Percentiles rank a stretch among this genome's conserved stretches.
Evolutionary conservation across 2,797 vertebrate genomes (phyloP).

Genomic region (Streptopelia turtur): DNA sequence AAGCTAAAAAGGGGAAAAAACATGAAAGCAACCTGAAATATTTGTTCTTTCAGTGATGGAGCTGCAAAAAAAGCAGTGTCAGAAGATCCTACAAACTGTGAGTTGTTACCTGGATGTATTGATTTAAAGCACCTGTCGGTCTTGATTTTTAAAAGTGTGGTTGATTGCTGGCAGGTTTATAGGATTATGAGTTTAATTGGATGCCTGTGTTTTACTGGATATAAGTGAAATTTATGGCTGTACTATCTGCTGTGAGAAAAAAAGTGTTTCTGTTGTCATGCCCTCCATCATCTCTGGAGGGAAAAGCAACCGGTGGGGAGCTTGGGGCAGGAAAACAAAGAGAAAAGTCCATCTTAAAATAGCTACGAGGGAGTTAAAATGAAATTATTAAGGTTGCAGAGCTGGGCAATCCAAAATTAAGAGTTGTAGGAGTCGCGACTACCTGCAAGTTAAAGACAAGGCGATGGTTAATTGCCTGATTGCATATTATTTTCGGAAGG

Average conservation of each 20-base stretch:
- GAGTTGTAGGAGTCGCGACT: neutral
- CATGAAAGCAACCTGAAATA: neutral
- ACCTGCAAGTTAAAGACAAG: conserved; percentile 54
- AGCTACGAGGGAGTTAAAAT: neutral
- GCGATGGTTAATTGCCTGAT: conserved; percentile 40
- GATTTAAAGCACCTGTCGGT: conserved; percentile 76
- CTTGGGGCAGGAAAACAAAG: neutral
- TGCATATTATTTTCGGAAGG: conserved; percentile 37
- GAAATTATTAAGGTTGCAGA: neutral
- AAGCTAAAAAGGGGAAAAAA: neutral
- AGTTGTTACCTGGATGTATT: conserved; percentile 74
- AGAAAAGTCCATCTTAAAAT: neutral
- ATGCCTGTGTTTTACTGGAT: conserved; percentile 76
- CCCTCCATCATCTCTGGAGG: neutral
- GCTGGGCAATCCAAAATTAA: neutral
- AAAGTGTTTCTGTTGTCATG: neutral
- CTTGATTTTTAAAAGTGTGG: conserved; percentile 72
- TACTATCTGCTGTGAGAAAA: conserved; percentile 22
- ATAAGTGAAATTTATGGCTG: conserved; percentile 78
- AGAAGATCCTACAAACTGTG: conserved; percentile 52
- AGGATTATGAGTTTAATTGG: conserved; percentile 83
- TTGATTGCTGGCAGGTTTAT: conserved; percentile 80
- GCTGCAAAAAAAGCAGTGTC: neutral
- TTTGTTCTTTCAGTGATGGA: conserved; percentile 8
- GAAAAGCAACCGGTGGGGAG: neutral